Evolutionary conservation across 2,797 vertebrate genomes (phyloP), one percentile per base, ranked within the genome.

Genomic region (Hippopotamyrus pictus): DNA sequence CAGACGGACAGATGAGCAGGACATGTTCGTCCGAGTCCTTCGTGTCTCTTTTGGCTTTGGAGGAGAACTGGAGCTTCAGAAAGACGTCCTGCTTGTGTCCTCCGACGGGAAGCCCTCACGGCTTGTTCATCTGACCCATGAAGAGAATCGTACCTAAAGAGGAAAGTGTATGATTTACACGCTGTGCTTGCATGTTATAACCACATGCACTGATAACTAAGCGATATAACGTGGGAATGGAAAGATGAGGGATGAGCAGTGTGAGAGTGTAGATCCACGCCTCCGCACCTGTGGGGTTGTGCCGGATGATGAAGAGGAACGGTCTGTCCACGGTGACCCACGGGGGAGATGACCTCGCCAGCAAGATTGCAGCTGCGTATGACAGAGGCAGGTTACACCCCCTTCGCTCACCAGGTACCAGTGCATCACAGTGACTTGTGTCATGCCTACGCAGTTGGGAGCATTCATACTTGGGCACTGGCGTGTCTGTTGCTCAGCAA

Each of bases 51-150:
- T 48, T 22, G 73, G 41, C 22, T 86, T 29, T 90, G 29, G 76
- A 89, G 89, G 51, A 69, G 86, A 90, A 84, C 88, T 41, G 3
- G 14, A 73, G 48, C 44, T 14, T 76, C 12, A 33, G 7, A 62
- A 44, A 62, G 14, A 9, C 73, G 14, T 86, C 59, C 14, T 84
- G 82, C 86, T 2, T 89, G 29, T 88, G 59, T 53, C 89, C 62
- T 53, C 53, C 79, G 44, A 65, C 37, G 9, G 41, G 84, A 54
- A 83, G 8, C 69, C 14, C 90, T 96, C 93, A 98, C 93, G 98
- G 98, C 92, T 97, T 96, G 95, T 98, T 97, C 94, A 99, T 97
- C 95, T 98, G 98, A 89, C 98, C 98, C 96, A 97, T 97, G 90
- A 99, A 99, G 91, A 99, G 97, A 93, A 99, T 89, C 54, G 97